A percentile compares a stretch with the other conserved stretches of the same genome.
These are phyloP conservation scores for Microplitis deprimator DNA, from an alignment of 2,888 invertebrate genomes.

Conservation along the genomic window DNA sequence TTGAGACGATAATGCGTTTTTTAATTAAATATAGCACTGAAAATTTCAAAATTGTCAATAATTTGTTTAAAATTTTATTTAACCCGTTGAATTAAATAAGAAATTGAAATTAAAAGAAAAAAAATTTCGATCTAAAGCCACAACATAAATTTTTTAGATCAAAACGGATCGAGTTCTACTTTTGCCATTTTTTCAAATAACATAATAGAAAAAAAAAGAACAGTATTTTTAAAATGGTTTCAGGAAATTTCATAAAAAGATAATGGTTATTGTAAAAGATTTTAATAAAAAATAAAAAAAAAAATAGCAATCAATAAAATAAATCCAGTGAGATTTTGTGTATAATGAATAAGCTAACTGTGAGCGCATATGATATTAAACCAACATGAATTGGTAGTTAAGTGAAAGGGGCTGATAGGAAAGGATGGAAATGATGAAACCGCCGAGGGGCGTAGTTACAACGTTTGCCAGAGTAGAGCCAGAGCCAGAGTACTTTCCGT, in stretches of 20 bases:
- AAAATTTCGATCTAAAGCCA: too few species aligned
- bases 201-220: too few species aligned
- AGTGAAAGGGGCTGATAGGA: conserved; percentile 29
- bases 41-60: too few species aligned
- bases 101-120: too few species aligned
- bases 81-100: too few species aligned
- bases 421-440: conserved; percentile 15
- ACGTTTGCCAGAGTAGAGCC: conserved; percentile 12
- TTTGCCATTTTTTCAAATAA: too few species aligned
- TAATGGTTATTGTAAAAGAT: neutral
- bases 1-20: too few species aligned
- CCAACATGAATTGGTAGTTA: conserved; percentile 30
- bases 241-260: neutral
- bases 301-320: neutral
- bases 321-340: neutral
- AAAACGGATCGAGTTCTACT: too few species aligned
- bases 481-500: conserved; percentile 30
- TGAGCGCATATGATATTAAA: conserved; percentile 40
- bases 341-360: conserved; percentile 17
- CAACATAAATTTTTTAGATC: too few species aligned
- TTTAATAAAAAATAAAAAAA: neutral
- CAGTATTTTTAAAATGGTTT: too few species aligned
- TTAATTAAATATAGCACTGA: too few species aligned
- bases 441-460: conserved; percentile 21
- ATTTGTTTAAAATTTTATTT: too few species aligned